These are phyloP conservation scores for Asteroscopus sphinx DNA, from an alignment of 2,888 invertebrate species.

Conservation along the genomic window DNA sequence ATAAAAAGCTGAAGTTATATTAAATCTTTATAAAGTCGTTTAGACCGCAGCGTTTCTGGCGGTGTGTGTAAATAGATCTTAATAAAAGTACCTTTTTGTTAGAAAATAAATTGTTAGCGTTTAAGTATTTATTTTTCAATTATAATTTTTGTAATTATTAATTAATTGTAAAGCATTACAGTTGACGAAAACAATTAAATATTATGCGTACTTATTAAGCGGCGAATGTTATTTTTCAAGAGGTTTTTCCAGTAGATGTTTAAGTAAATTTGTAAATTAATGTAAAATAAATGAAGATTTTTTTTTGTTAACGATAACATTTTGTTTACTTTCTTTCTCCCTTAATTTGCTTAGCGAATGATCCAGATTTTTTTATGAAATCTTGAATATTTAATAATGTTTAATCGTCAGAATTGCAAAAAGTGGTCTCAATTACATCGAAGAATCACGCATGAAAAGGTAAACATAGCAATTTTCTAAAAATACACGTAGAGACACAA, in stretches of 20 bases:
- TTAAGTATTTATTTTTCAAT: slow-evolving; percentile 88
- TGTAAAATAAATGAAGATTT: slow-evolving; percentile 89
- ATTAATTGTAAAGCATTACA: slow-evolving; percentile 74
- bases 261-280: slow-evolving; percentile 87
- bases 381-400: not conserved
- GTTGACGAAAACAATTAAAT: slow-evolving; percentile 63
- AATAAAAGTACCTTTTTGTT: slow-evolving; percentile 87
- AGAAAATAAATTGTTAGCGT: slow-evolving; percentile 74
- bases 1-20: not conserved
- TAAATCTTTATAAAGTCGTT: slow-evolving; percentile 58
- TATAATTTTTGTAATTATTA: slow-evolving; percentile 78
- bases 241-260: slow-evolving; percentile 73
- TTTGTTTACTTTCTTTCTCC: slow-evolving; percentile 52
- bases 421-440: slow-evolving; percentile 21
- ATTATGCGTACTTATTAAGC: slow-evolving; percentile 72
- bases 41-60: slow-evolving; percentile 80
- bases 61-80: slow-evolving; percentile 74
- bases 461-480: slow-evolving; percentile 51
- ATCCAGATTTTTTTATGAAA: not conserved
- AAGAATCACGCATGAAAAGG: slow-evolving; percentile 36
- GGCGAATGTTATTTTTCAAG: slow-evolving; percentile 84
- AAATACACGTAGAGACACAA: slow-evolving; percentile 51
- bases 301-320: slow-evolving; percentile 82
- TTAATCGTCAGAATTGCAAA: slow-evolving; percentile 7
- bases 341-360: slow-evolving; percentile 18